Evolutionary conservation across 1,140 invertebrate genomes (phyloP).

Genomic region (Drosophila yakuba): DNA sequence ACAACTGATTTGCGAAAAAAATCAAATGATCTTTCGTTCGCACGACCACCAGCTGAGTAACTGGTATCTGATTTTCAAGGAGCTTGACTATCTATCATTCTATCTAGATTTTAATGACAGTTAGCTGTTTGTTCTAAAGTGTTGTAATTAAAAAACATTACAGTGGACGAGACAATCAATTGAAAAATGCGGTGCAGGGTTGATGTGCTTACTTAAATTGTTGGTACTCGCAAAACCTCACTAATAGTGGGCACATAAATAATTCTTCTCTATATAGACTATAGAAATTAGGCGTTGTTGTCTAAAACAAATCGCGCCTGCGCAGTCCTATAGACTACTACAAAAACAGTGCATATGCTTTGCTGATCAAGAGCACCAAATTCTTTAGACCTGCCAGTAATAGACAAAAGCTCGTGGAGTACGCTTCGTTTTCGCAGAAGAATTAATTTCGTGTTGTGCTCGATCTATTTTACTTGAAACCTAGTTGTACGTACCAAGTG

Average conservation of each 20-base stretch:
- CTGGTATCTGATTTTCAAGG: too few species aligned
- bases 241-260: too few species aligned
- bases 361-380: constrained; percentile 25
- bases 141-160: too few species aligned
- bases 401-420: constrained; percentile 74
- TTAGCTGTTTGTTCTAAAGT: too few species aligned
- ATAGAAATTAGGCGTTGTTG: neutral
- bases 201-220: too few species aligned
- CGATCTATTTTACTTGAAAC: constrained; percentile 65
- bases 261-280: neutral
- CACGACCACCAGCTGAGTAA: too few species aligned
- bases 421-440: constrained; percentile 75
- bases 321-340: neutral
- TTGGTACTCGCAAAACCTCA: neutral
- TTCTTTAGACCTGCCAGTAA: constrained; percentile 55
- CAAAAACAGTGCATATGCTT: constrained; percentile 3
- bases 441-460: constrained; percentile 47
- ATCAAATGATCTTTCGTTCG: too few species aligned
- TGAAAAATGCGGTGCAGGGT: too few species aligned
- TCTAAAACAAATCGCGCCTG: constrained; percentile 15
- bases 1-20: too few species aligned
- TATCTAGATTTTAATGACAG: too few species aligned
- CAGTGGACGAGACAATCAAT: too few species aligned
- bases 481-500: constrained; percentile 67
- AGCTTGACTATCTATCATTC: too few species aligned